Evolutionary conservation across 2,113 vertebrate genomes (phyloP).

Genomic region (Pogona vitticeps): DNA sequence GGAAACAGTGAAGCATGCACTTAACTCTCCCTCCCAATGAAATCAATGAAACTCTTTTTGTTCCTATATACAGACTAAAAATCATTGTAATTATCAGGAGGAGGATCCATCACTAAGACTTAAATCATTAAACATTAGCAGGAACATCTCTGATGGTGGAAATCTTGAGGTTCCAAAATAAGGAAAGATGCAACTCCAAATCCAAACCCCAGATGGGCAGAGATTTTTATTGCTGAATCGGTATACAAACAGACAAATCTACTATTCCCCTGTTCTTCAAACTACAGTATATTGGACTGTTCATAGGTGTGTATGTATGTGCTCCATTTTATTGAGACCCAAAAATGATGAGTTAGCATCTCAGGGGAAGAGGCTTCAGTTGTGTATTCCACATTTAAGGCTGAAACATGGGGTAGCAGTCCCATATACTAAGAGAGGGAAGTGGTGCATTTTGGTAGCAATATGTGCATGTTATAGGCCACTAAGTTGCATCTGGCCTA

Average conservation of each 20-base stretch:
- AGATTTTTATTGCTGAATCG: no score
- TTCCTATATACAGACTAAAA: background rate
- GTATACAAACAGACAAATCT: background rate
- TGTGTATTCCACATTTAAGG: no score
- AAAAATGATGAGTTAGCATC: background rate
- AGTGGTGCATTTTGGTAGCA: no score
- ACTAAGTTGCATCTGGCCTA: no score
- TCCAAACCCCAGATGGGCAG: background rate
- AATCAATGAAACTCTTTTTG: background rate
- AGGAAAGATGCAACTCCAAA: background rate
- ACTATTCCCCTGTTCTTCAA: background rate
- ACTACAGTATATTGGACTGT: no score
- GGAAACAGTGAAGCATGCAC: background rate
- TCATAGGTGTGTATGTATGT: fast-evolving
- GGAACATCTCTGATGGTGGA: background rate
- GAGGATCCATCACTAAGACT: background rate
- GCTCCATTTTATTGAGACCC: background rate
- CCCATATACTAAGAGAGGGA: no score
- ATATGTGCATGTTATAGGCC: no score
- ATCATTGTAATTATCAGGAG: background rate
- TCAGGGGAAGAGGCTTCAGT: no score
- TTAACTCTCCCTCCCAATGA: background rate
- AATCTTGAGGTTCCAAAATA: background rate
- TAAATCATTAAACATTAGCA: background rate
- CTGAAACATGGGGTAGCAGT: no score